These are phyloP conservation scores for Epiblema foenella DNA, from an alignment of 2,888 invertebrate genomes.

Conservation along the genomic window DNA sequence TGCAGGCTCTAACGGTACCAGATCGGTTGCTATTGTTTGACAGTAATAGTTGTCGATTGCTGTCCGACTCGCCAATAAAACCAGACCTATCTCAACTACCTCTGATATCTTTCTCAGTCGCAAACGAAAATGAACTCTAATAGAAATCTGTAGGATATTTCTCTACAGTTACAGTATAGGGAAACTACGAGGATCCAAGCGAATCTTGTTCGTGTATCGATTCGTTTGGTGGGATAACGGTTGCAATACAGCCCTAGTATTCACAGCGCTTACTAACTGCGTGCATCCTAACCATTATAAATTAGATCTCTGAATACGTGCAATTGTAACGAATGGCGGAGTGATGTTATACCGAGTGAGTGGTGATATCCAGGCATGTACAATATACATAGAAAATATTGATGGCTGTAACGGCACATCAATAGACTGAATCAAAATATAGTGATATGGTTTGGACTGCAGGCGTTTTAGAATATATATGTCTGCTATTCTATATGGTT, in stretches of 20 bases:
- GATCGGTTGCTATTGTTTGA: conserved; percentile 74
- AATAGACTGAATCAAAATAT: not conserved
- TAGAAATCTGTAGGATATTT: not conserved
- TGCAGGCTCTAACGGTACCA: conserved; percentile 67
- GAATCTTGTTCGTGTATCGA: conserved; percentile 19
- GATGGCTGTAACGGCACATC: conserved; percentile 12
- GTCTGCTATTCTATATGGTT: too few species aligned
- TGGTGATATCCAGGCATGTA: not conserved
- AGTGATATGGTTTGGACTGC: conserved; percentile 12
- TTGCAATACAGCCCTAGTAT: conserved; percentile 6
- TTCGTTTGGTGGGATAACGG: conserved; percentile 25
- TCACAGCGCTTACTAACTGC: not conserved
- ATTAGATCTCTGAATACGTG: not conserved
- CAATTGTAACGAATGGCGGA: not conserved
- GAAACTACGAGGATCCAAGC: not conserved
- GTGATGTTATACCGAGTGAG: not conserved
- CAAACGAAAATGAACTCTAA: not conserved
- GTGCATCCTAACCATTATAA: not conserved
- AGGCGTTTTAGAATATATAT: not conserved
- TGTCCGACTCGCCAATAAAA: conserved; percentile 22
- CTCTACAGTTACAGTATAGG: not conserved
- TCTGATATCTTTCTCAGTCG: not conserved
- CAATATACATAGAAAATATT: not conserved
- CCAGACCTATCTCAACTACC: conserved; percentile 43
- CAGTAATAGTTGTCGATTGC: conserved; percentile 62